phyloP scores from a whole-genome alignment of 2,888 invertebrate genomes.

The Chymomyza amoena region DNA sequence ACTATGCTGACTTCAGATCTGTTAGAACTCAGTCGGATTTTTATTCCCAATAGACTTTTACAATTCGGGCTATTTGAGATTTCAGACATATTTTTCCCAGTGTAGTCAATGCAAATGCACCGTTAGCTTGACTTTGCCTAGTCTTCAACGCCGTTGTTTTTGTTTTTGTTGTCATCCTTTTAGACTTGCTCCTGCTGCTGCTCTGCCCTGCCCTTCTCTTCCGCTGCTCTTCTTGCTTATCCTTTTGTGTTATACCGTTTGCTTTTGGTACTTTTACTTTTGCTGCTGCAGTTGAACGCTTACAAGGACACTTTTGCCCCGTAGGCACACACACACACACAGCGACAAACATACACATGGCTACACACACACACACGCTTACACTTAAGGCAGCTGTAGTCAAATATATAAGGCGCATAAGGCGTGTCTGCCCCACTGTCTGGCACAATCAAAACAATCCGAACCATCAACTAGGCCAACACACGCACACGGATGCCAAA shows the following conservation, averaged over 20 bases:
- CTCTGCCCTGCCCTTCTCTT: no score
- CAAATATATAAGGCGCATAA: background rate
- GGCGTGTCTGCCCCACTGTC: conserved; percentile 16
- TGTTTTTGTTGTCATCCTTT: background rate
- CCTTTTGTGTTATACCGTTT: background rate
- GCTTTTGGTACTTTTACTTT: background rate
- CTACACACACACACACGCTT: background rate
- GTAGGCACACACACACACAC: background rate
- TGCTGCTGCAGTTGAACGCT: conserved; percentile 2
- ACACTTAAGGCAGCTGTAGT: background rate
- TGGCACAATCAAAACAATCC: conserved; percentile 35
- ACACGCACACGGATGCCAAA: background rate
- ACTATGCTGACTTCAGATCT: no score
- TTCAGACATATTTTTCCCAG: no score
- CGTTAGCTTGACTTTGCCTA: background rate
- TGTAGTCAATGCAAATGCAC: background rate
- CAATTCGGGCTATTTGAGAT: no score
- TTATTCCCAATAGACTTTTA: no score
- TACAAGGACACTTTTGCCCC: conserved; percentile 3
- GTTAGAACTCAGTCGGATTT: no score
- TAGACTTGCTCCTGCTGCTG: background rate
- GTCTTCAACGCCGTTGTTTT: background rate
- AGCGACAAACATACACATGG: background rate
- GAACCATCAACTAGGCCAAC: background rate
- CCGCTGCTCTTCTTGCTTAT: background rate